phyloP scores from a whole-genome alignment of 2,888 invertebrate genomes.

The Nasonovia ribisnigri region DNA sequence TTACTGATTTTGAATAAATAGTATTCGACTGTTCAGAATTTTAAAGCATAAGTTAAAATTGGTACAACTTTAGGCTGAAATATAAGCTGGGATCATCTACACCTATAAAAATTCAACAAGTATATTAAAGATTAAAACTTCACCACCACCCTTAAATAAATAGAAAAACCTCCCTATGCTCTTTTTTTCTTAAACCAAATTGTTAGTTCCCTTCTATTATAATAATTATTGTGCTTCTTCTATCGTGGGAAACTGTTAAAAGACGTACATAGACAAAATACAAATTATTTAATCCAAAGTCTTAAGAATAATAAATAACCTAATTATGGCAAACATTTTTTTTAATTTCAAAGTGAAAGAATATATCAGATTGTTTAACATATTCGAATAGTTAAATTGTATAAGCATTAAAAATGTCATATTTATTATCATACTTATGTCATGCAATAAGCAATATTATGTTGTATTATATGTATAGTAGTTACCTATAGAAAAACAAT shows the following conservation, averaged over 20 bases:
- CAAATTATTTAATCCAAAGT: neutral
- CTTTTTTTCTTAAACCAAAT: neutral
- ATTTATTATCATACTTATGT: neutral
- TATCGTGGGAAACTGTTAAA: neutral
- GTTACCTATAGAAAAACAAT: too few relatives aligned
- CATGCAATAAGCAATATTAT: too few relatives aligned
- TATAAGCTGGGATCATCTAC: neutral
- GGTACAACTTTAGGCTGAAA: neutral
- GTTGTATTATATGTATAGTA: too few relatives aligned
- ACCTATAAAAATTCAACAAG: neutral
- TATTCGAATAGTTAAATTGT: neutral
- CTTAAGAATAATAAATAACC: neutral
- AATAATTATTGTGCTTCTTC: neutral
- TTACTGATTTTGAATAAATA: slow-evolving; percentile 10
- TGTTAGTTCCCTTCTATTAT: neutral
- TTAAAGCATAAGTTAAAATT: neutral
- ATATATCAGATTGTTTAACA: neutral
- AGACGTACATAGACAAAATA: neutral
- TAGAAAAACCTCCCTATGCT: neutral
- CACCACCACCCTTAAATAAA: neutral
- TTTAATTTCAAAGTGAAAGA: neutral
- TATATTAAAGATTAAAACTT: neutral
- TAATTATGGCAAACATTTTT: neutral
- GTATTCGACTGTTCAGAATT: neutral
- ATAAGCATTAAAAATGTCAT: neutral